phyloP scores from a whole-genome alignment of 2,797 vertebrate genomes.

The Zenarchopterus dispar region DNA sequence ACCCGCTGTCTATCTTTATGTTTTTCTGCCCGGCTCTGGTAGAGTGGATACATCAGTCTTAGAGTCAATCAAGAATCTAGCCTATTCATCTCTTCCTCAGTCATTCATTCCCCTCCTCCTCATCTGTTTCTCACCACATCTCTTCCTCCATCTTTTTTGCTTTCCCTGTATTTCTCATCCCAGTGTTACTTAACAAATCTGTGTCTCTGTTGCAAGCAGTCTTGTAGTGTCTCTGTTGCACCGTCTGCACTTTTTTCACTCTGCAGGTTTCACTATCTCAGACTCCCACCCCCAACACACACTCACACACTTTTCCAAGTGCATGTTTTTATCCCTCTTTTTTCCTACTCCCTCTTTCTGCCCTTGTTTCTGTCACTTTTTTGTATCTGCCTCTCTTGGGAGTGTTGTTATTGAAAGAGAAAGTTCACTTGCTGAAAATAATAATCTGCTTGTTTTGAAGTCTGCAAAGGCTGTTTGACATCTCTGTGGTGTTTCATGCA shows the following conservation, averaged over 20 bases:
- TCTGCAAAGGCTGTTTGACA: conserved; percentile 57
- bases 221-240: conserved; percentile 32
- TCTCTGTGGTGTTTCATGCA: conserved; percentile 71
- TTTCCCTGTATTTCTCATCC: conserved; percentile 33
- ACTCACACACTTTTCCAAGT: conserved; percentile 18
- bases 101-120: conserved; percentile 1
- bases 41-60: conserved; percentile 39
- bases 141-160: conserved; percentile 44
- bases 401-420: conserved; percentile 64
- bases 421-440: conserved; percentile 68
- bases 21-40: conserved; percentile 35
- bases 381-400: conserved; percentile 52
- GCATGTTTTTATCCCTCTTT: conserved; percentile 28
- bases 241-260: conserved; percentile 34
- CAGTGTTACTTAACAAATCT: conserved; percentile 45
- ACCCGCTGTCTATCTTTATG: conserved; percentile 20
- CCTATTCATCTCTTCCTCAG: conserved; percentile 35
- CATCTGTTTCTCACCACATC: conserved; percentile 33
- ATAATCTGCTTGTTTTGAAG: conserved; percentile 67
- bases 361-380: conserved; percentile 42
- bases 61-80: conserved; percentile 45
- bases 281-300: conserved; percentile 6
- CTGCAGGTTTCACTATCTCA: conserved; percentile 47
- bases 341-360: conserved; percentile 24
- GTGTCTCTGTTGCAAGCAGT: conserved; percentile 33